Conservation (phyloP, 2,797 vertebrate genomes). For the Pipistrellus kuhlii region DNA sequence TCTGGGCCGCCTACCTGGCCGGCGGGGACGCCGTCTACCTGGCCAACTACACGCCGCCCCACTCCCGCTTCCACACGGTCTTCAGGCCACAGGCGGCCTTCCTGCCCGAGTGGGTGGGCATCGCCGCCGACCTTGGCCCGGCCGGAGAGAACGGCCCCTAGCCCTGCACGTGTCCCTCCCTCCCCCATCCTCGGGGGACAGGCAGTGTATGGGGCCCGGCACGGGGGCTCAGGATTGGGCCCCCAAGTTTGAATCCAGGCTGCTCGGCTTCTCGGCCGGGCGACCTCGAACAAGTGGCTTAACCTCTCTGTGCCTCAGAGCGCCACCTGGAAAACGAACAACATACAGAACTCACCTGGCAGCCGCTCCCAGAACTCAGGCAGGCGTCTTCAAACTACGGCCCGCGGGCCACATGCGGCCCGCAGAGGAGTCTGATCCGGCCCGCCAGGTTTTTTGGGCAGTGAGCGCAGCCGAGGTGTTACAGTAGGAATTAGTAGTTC, state of each 20-base stretch:
- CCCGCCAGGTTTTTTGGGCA: too few species aligned
- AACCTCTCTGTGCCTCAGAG: background rate
- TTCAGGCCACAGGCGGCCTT: slow-evolving; percentile 85
- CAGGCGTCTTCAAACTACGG: too few species aligned
- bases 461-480: too few species aligned
- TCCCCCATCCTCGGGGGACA: fast-evolving
- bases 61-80: slow-evolving; percentile 82
- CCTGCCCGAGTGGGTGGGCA: slow-evolving; percentile 83
- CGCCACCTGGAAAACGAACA: background rate
- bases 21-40: slow-evolving; percentile 80
- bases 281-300: background rate
- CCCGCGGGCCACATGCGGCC: too few species aligned
- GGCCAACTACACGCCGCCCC: slow-evolving; percentile 84
- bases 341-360: background rate
- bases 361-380: background rate
- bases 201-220: fast-evolving
- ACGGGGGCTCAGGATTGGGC: fast-evolving
- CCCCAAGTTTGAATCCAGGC: background rate
- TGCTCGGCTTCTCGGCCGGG: background rate
- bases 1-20: slow-evolving; percentile 83
- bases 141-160: background rate
- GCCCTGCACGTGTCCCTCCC: fast-evolving
- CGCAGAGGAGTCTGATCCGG: too few species aligned
- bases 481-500: too few species aligned
- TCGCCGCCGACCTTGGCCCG: slow-evolving; percentile 75